phyloP scores from a whole-genome alignment of 1,140 invertebrate species.

The Mamestra configurata region DNA sequence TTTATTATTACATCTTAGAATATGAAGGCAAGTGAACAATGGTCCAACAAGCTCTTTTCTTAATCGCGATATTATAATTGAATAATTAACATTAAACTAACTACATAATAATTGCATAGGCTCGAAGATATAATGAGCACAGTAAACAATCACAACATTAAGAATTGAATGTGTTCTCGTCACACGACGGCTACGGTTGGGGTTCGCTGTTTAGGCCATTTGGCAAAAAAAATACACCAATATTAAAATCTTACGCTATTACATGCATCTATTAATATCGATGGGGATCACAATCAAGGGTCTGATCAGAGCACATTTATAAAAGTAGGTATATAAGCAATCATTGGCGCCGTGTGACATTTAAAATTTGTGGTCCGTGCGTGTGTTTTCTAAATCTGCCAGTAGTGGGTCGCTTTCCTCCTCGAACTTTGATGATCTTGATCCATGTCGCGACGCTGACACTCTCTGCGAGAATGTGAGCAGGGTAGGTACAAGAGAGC shows the following conservation, averaged over 20 bases:
- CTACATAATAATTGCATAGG: slow-evolving; percentile 68
- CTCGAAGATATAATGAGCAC: slow-evolving; percentile 72
- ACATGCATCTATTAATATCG: slow-evolving; percentile 52
- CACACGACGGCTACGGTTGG: slow-evolving; percentile 40
- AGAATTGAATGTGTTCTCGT: slow-evolving; percentile 55
- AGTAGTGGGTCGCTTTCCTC: slow-evolving; percentile 89
- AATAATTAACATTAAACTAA: slow-evolving; percentile 80
- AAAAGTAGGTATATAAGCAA: slow-evolving; percentile 30
- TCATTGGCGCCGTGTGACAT: slow-evolving; percentile 46
- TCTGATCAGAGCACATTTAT: slow-evolving; percentile 24
- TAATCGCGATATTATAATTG: slow-evolving; percentile 78
- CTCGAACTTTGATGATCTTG: slow-evolving; percentile 86
- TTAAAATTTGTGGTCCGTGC: slow-evolving; percentile 85
- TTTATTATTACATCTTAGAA: slow-evolving; percentile 60
- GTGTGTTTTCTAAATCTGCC: slow-evolving; percentile 88
- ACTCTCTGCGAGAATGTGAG: slow-evolving; percentile 85
- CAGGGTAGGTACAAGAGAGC: slow-evolving; percentile 87
- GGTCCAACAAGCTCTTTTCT: slow-evolving; percentile 84
- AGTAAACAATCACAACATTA: slow-evolving; percentile 75
- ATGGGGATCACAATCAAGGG: slow-evolving; percentile 58
- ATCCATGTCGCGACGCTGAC: slow-evolving; percentile 83
- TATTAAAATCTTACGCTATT: slow-evolving; percentile 50
- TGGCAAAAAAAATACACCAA: slow-evolving; percentile 51
- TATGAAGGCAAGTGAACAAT: slow-evolving; percentile 84
- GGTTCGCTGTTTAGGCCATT: slow-evolving; percentile 41